A percentile compares a stretch with the other conserved stretches of the same genome.
These are phyloP conservation scores for Grus americana DNA, from an alignment of 2,113 vertebrate species.

Conservation along the genomic window DNA sequence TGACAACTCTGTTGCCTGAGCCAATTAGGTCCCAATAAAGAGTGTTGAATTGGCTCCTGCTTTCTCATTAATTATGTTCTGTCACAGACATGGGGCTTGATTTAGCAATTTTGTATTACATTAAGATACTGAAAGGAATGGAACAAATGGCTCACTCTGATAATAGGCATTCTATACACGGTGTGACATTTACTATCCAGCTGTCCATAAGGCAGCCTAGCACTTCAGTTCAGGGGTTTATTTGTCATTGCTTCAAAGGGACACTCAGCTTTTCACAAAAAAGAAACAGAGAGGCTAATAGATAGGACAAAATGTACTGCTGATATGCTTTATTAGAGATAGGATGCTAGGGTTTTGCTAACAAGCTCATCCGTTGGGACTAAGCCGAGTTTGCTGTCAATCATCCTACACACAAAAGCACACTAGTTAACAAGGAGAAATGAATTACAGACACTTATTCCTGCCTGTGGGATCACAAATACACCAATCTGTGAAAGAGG, in stretches of 20 bases:
- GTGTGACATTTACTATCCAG: constrained; percentile 92
- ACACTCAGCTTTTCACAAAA: constrained; percentile 90
- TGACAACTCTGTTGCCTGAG: constrained; percentile 90
- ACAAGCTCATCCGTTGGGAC: constrained; percentile 87
- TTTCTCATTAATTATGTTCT: constrained; percentile 90
- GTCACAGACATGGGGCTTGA: constrained; percentile 90
- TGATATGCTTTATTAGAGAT: constrained; percentile 90
- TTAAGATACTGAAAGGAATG: constrained; percentile 86
- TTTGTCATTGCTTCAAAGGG: constrained; percentile 90
- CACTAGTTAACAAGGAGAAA: constrained; percentile 85
- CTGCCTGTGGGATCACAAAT: constrained; percentile 85
- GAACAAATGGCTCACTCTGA: constrained; percentile 89
- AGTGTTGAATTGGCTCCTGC: constrained; percentile 87
- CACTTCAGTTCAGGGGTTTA: constrained; percentile 89
- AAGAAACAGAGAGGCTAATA: constrained; percentile 92
- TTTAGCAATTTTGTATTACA: constrained; percentile 91
- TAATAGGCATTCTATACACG: constrained; percentile 88
- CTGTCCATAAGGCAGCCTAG: constrained; percentile 89
- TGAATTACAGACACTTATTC: constrained; percentile 86
- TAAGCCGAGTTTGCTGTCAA: constrained; percentile 88
- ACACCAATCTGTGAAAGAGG: constrained; percentile 85
- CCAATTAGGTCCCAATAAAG: constrained; percentile 90
- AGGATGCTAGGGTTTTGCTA: constrained; percentile 87
- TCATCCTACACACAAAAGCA: constrained; percentile 85
- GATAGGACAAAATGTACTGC: constrained; percentile 89